These are phyloP conservation scores for Lagocephalus sceleratus DNA, from an alignment of 2,797 vertebrate genomes.

Conservation along the genomic window DNA sequence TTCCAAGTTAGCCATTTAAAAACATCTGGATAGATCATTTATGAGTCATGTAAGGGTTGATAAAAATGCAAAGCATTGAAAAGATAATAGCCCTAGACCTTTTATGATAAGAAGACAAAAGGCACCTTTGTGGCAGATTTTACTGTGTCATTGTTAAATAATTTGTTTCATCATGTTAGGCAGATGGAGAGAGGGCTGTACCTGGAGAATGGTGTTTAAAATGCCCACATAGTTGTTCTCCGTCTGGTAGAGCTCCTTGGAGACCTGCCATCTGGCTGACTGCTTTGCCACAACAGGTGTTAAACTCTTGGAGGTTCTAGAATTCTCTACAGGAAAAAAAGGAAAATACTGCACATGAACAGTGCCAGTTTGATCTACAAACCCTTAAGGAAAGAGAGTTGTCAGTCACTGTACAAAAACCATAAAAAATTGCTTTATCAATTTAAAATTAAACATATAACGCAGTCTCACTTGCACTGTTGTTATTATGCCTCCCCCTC, in stretches of 20 bases:
- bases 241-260: constrained; percentile 97
- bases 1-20: too few species aligned
- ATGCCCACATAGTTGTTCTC: constrained; percentile 99
- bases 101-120: background rate
- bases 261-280: constrained; percentile 97
- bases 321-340: constrained; percentile 61
- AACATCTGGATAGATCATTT: too few species aligned
- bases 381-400: too few species aligned
- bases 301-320: constrained; percentile 85
- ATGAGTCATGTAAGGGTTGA: too few species aligned
- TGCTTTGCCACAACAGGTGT: constrained; percentile 84
- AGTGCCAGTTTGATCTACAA: background rate
- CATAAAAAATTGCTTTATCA: too few species aligned
- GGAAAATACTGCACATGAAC: background rate
- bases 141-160: background rate
- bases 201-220: constrained; percentile 91
- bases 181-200: constrained; percentile 50
- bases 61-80: too few species aligned
- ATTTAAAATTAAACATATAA: too few species aligned
- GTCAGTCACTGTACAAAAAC: too few species aligned
- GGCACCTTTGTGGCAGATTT: too few species aligned
- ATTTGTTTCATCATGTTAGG: background rate
- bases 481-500: too few species aligned
- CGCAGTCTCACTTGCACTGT: too few species aligned
- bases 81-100: too few species aligned